Evolutionary conservation across 2,797 vertebrate species (phyloP).

Genomic region (Remorina albescens): DNA sequence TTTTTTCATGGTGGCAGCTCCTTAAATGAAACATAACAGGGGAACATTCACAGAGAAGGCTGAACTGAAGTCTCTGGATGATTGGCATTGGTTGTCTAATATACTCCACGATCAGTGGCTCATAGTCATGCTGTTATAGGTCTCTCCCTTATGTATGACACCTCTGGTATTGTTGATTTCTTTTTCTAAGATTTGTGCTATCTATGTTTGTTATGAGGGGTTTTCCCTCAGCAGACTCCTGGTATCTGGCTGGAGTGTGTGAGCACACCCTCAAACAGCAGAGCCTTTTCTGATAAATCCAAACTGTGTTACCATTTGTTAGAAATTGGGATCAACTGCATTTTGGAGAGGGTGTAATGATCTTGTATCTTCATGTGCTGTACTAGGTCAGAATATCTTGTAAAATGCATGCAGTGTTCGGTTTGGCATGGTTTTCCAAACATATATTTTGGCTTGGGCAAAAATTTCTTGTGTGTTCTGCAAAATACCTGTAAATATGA

Average conservation of each 20-base stretch:
- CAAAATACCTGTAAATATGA: neutral
- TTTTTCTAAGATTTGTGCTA: neutral
- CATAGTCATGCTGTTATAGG: neutral
- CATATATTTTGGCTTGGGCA: no score
- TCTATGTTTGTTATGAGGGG: neutral
- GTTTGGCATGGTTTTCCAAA: no score
- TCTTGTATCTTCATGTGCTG: neutral
- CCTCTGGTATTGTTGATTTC: neutral
- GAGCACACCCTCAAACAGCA: neutral
- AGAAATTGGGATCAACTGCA: neutral
- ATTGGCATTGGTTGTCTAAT: neutral
- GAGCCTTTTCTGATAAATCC: neutral
- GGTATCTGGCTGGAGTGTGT: neutral
- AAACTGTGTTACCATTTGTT: neutral
- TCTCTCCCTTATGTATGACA: no score
- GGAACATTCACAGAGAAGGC: neutral
- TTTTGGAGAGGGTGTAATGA: neutral
- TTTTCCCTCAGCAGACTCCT: neutral
- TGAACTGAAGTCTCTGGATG: neutral
- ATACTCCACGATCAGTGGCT: neutral
- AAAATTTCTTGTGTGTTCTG: neutral
- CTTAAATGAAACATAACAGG: neutral
- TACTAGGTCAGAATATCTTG: neutral
- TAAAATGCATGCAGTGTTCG: no score
- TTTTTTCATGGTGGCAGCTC: neutral